Base-by-base conservation (phyloP, 2,888 invertebrate genomes). In the Coenonympha glycerion region DNA sequence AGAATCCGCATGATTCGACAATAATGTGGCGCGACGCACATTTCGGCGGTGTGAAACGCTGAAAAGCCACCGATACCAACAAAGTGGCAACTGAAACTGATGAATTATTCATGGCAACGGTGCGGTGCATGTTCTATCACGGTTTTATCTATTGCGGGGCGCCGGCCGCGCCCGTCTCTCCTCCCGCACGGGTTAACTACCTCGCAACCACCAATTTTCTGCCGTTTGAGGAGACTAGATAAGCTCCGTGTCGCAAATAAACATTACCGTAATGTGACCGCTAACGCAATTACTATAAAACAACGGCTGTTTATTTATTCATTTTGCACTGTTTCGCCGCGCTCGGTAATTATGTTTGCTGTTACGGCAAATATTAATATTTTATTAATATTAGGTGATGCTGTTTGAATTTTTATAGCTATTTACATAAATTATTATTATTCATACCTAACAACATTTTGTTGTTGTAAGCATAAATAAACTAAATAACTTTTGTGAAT, bases 91-190 rank as follows among this genome's bases (percentile, higher is more conserved):
- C 84, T 80, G 87, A 84, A 85, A 80, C 87, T 86, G 79, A 87
- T 88, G 87, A 87, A 88, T 87, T 80, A 88, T 88, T 88, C 87
- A 88, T 84, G 72, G 64, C 76, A 75, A 76, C 80, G 84, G 81
- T 75, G 79, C 83, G 84, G 87, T 85, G 87, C 88, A 87, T 88
- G 88, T 87, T 87, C 88, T 87, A 87, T 88, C 88, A 84, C 87
- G 87, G 87, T 87, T 87, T 86, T 87, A 87, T 88, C 88, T 88
- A 87, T 87, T 84, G 87, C 76, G 87, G 78, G 81, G 74, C 45
- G 33, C 50, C 45, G 42, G 33, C 55, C 55, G 19, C 52, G 24
- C 55, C 28, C 49, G 66, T 47, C 52, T 48, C 62, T 71, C 60
- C 71, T 67, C 74, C 73, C 76, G 71, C 76, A 79, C 81, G 82